Conservation (phyloP, 2,888 invertebrate genomes). For the Chaitophorus viminalis region DNA sequence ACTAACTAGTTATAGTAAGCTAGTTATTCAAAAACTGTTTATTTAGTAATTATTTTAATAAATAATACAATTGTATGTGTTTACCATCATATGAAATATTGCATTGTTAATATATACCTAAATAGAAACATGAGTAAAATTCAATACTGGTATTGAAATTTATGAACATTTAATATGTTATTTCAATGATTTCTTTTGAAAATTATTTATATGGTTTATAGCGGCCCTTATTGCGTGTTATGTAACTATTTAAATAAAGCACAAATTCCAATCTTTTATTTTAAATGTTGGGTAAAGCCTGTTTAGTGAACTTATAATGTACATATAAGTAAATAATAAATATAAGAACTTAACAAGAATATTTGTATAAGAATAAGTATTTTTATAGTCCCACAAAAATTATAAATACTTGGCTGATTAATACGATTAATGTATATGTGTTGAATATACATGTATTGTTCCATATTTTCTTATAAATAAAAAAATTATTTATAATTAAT, state of each 20-base stretch:
- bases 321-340: too few species aligned
- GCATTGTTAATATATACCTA: background rate
- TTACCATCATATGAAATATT: background rate
- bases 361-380: too few species aligned
- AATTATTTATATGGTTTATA: too few species aligned
- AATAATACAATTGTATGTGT: background rate
- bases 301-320: too few species aligned
- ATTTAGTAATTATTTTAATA: background rate
- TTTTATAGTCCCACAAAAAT: background rate
- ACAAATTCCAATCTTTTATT: too few species aligned
- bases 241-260: too few species aligned
- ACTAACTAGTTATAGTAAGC: background rate
- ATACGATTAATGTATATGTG: background rate
- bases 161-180: background rate
- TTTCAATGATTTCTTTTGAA: too few species aligned
- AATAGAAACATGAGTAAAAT: background rate
- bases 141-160: background rate
- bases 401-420: background rate
- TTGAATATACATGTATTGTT: background rate
- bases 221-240: too few species aligned
- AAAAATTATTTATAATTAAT: background rate
- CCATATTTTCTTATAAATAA: background rate
- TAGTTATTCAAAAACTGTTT: background rate
- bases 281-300: too few species aligned
- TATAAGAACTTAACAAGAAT: too few species aligned